Conservation (phyloP, 2,888 invertebrate genomes). For the Halocaridina rubra region DNA sequence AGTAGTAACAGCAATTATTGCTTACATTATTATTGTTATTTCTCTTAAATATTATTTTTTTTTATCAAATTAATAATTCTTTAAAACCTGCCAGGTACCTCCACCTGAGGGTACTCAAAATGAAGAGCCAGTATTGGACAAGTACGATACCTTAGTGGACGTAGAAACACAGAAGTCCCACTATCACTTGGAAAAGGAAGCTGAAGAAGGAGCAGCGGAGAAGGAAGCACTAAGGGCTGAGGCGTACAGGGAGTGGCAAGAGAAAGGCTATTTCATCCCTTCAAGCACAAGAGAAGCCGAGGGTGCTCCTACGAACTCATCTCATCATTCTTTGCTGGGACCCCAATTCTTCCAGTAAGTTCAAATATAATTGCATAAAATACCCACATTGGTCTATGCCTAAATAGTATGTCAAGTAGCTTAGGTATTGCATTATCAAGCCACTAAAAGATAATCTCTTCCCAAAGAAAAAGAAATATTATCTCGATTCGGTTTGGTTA, state of each 20-base stretch:
- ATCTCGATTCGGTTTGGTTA: too few species aligned
- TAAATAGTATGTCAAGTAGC: too few species aligned
- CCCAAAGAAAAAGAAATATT: too few species aligned
- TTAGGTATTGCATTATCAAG: too few species aligned
- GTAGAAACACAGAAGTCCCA: neutral
- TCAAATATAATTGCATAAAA: neutral
- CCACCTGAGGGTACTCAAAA: neutral
- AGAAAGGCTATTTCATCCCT: neutral
- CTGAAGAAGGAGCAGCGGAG: neutral
- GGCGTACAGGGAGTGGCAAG: too few species aligned
- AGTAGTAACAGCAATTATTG: too few species aligned
- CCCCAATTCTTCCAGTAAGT: constrained; percentile 53
- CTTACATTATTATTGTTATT: too few species aligned
- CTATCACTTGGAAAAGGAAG: neutral
- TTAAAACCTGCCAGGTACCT: neutral
- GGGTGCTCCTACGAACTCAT: neutral
- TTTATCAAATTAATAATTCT: too few species aligned
- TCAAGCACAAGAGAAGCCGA: neutral
- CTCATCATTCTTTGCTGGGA: neutral
- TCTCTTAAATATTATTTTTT: too few species aligned
- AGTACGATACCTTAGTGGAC: neutral
- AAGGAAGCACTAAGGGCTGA: neutral
- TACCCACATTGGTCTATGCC: too few species aligned
- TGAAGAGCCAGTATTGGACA: neutral
- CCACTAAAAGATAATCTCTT: too few species aligned